A percentile compares a stretch with the other conserved stretches of the same genome.
phyloP scores from a whole-genome alignment of 2,113 vertebrate species.

The Lamprotornis superbus region DNA sequence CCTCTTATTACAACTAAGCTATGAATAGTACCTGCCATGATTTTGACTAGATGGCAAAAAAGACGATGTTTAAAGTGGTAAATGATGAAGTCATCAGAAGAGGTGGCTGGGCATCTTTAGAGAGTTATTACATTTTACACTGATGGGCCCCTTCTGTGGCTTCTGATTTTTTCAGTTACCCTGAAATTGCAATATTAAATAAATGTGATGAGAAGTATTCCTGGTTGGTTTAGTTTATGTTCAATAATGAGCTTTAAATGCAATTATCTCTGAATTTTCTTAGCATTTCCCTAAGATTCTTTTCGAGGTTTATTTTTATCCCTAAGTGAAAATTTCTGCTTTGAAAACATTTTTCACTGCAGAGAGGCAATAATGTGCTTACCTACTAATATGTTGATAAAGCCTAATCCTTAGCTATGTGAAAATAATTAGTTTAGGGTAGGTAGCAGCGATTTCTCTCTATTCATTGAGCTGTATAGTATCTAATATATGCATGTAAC shows the following conservation, averaged over 20 bases:
- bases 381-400: background rate
- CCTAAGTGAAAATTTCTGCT: background rate
- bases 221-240: conserved; percentile 41
- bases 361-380: conserved; percentile 1
- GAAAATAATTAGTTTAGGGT: background rate
- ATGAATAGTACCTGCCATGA: background rate
- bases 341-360: background rate
- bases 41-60: conserved; percentile 10
- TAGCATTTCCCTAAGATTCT: background rate
- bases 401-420: background rate
- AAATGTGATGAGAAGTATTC: conserved; percentile 43
- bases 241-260: conserved; percentile 18
- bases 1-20: background rate
- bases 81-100: background rate
- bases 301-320: conserved; percentile 39
- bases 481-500: background rate
- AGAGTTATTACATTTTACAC: background rate
- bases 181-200: conserved; percentile 36
- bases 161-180: conserved; percentile 10
- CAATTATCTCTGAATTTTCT: conserved; percentile 30
- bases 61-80: background rate
- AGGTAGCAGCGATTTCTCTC: background rate
- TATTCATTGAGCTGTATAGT: background rate
- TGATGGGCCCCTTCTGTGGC: background rate
- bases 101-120: background rate